These are phyloP conservation scores for Dinoponera quadriceps DNA, from an alignment of 1,140 invertebrate genomes.

Conservation along the genomic window DNA sequence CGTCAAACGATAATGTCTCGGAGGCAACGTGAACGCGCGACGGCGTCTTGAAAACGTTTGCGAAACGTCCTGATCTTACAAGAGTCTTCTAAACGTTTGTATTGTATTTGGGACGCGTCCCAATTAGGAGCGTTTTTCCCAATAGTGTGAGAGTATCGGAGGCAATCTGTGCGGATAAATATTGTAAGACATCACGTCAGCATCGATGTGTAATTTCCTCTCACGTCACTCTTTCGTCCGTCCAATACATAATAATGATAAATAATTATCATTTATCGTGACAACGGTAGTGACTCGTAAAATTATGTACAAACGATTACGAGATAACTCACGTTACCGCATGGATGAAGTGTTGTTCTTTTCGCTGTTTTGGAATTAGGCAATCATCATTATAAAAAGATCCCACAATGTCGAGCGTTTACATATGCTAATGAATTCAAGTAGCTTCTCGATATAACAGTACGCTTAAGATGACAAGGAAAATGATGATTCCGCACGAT, in stretches of 20 bases:
- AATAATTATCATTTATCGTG: neutral
- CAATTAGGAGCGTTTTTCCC: too few species aligned
- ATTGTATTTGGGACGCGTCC: neutral
- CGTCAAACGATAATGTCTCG: constrained; percentile 6
- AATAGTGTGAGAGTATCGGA: too few species aligned
- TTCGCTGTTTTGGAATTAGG: too few species aligned
- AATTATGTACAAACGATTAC: too few species aligned
- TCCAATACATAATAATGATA: neutral
- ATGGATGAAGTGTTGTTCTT: too few species aligned
- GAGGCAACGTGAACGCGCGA: neutral
- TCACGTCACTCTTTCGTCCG: too few species aligned
- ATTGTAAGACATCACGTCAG: too few species aligned
- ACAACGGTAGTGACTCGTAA: too few species aligned
- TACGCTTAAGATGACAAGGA: neutral
- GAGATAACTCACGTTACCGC: too few species aligned
- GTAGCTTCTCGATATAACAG: neutral
- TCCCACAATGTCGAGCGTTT: neutral
- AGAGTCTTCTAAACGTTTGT: neutral
- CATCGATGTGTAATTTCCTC: too few species aligned
- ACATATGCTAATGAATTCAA: neutral
- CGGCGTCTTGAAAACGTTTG: constrained; percentile 4
- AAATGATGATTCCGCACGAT: neutral
- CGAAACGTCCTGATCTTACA: constrained; percentile 15
- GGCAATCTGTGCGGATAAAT: too few species aligned
- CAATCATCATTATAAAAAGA: neutral